phyloP scores from a whole-genome alignment of 2,113 vertebrate species.

The Neogale vison region DNA sequence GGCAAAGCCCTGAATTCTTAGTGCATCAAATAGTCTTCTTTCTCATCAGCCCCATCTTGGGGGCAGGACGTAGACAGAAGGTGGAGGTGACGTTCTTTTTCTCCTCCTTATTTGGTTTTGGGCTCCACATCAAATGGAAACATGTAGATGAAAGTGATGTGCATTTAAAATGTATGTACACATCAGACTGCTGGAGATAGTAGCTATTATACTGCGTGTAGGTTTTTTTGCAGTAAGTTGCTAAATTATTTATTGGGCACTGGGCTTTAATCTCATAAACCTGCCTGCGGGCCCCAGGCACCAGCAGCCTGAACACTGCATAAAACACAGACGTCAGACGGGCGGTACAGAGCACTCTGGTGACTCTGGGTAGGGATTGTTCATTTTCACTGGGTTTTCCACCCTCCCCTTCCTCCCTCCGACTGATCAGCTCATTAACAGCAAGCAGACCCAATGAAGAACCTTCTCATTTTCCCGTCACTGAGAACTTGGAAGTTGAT shows the following conservation, averaged over 20 bases:
- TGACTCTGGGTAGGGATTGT: conserved; percentile 1
- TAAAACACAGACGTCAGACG: not conserved
- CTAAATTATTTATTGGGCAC: conserved; percentile 84
- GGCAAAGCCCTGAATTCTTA: conserved; percentile 34
- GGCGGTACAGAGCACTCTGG: not conserved
- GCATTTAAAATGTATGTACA: conserved; percentile 74
- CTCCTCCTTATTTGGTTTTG: conserved; percentile 16
- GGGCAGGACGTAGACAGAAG: not conserved
- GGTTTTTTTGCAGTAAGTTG: conserved; percentile 73
- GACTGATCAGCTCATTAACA: conserved; percentile 56
- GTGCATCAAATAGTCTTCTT: not conserved
- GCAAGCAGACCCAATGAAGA: not conserved
- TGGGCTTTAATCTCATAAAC: conserved; percentile 85
- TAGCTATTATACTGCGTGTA: conserved; percentile 22
- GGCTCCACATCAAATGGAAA: conserved; percentile 50
- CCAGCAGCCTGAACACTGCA: conserved; percentile 50
- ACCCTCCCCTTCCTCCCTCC: not conserved
- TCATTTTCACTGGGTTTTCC: not conserved
- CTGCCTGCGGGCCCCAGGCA: conserved; percentile 74
- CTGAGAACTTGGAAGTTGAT: not conserved
- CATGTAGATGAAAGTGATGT: conserved; percentile 60
- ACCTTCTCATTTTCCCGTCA: conserved; percentile 7
- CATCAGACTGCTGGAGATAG: conserved; percentile 72
- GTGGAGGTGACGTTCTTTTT: not conserved
- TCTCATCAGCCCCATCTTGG: not conserved